Percentiles rank a stretch among this genome's conserved stretches.
Conservation (phyloP, 2,888 invertebrate species). For the Cheilosia variabilis region DNA sequence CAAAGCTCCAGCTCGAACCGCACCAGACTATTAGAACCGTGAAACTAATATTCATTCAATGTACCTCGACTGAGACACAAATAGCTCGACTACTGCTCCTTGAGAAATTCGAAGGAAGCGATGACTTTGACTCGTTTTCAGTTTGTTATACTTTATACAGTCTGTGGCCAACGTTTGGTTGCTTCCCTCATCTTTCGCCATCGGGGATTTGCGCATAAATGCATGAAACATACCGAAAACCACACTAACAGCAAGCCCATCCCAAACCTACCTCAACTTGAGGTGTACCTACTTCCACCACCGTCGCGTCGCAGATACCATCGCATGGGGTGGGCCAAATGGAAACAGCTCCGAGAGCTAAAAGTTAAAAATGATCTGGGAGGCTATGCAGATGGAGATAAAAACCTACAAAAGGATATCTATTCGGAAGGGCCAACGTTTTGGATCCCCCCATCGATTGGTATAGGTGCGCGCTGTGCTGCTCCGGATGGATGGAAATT, state of each 20-base stretch:
- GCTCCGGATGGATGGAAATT: slow-evolving; percentile 51
- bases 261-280: slow-evolving; percentile 21
- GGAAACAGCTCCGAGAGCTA: slow-evolving; percentile 42
- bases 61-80: background rate
- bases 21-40: too few species aligned
- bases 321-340: slow-evolving; percentile 53
- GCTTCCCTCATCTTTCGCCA: slow-evolving; percentile 25
- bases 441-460: background rate
- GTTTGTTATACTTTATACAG: background rate
- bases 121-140: slow-evolving; percentile 6
- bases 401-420: slow-evolving; percentile 51
- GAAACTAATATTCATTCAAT: slow-evolving; percentile 3
- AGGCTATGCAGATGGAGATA: slow-evolving; percentile 66
- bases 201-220: slow-evolving; percentile 19
- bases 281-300: slow-evolving; percentile 17
- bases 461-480: slow-evolving; percentile 15
- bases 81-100: background rate
- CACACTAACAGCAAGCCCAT: slow-evolving; percentile 30
- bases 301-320: slow-evolving; percentile 37
- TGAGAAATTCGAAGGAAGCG: background rate
- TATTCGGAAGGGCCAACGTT: slow-evolving; percentile 15
- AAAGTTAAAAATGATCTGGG: slow-evolving; percentile 57
- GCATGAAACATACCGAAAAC: slow-evolving; percentile 36
- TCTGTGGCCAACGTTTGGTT: slow-evolving; percentile 19
- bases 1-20: background rate